Evolutionary conservation across 2,888 invertebrate species (phyloP).

Genomic region (Nomada goodeniana): DNA sequence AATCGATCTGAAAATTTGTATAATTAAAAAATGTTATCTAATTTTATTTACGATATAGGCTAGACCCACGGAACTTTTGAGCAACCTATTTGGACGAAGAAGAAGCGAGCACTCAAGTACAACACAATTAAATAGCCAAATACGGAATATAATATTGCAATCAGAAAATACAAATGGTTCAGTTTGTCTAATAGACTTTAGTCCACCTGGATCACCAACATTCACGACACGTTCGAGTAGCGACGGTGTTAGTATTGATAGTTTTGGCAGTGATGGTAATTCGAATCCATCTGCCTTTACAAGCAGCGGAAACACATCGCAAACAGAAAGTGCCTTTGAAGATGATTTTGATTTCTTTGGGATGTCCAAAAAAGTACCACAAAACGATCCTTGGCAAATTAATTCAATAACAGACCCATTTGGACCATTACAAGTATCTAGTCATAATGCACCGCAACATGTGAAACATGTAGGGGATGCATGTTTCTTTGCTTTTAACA

Average conservation of each 20-base stretch:
- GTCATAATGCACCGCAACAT: conserved; percentile 50
- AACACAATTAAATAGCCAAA: conserved; percentile 35
- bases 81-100: conserved; percentile 77
- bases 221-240: conserved; percentile 91
- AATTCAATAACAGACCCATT: conserved; percentile 85
- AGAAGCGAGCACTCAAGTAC: conserved; percentile 54
- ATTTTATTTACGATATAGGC: conserved; percentile 65
- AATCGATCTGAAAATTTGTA: conserved; percentile 7
- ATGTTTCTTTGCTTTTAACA: conserved; percentile 77
- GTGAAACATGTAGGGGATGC: conserved; percentile 76
- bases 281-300: conserved; percentile 86
- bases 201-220: conserved; percentile 91
- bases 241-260: conserved; percentile 90
- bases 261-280: conserved; percentile 91
- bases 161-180: conserved; percentile 66
- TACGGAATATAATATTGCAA: conserved; percentile 53
- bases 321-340: conserved; percentile 92
- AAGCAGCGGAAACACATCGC: conserved; percentile 88
- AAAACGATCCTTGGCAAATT: conserved; percentile 86
- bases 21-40: neutral
- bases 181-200: conserved; percentile 89
- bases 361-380: conserved; percentile 85
- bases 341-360: conserved; percentile 92
- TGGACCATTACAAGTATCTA: conserved; percentile 83
- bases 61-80: conserved; percentile 80